Conservation (phyloP, 2,113 vertebrate genomes). For the Stictonetta naevosa region DNA sequence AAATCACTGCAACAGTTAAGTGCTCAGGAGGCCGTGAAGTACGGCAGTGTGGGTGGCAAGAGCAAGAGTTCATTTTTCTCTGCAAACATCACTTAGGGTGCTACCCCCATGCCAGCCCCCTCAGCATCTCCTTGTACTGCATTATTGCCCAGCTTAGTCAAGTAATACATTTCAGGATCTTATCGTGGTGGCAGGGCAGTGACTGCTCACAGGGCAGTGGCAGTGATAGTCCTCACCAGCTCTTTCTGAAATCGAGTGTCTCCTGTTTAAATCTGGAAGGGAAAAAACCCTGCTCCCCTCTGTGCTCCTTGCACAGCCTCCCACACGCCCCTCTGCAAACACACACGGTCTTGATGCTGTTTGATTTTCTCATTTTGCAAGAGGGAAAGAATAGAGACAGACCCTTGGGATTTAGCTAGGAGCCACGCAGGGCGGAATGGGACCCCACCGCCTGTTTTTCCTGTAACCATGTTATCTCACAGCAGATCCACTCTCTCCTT, state of each 20-base stretch:
- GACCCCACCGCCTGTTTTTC: not conserved
- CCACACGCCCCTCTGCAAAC: not conserved
- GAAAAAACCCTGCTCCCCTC: not conserved
- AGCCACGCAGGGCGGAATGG: not conserved
- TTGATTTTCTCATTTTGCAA: not conserved
- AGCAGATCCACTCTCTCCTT: not conserved
- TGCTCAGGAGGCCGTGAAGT: not conserved
- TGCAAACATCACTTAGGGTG: not conserved
- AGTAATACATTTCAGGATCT: not conserved
- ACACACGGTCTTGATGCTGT: not conserved
- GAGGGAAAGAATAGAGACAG: not conserved
- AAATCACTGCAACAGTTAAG: not conserved
- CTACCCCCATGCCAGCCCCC: not conserved
- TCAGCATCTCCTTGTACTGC: not conserved
- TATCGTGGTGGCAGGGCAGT: not conserved
- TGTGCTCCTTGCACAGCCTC: not conserved
- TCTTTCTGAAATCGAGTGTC: not conserved
- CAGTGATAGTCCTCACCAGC: accelerated
- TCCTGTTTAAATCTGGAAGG: not conserved
- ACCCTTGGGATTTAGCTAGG: not conserved
- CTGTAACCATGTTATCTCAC: not conserved
- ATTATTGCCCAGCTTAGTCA: not conserved
- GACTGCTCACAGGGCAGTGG: not conserved
- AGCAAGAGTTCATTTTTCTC: not conserved
- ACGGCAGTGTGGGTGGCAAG: not conserved